These are phyloP conservation scores for Drosophila paramelanica DNA, from an alignment of 2,888 invertebrate genomes.

Conservation along the genomic window DNA sequence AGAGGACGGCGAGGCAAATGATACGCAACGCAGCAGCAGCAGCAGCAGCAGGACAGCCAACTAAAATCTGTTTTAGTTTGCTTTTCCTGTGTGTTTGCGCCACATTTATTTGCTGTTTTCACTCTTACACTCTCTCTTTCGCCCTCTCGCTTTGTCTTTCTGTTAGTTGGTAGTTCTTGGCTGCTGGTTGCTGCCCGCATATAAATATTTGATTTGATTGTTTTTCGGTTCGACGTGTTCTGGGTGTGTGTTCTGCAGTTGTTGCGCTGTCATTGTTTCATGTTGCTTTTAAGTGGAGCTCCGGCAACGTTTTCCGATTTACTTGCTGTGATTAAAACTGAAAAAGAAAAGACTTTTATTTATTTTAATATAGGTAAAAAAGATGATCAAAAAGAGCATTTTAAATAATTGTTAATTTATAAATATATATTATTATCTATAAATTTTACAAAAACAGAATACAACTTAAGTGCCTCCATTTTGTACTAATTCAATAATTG, in stretches of 20 bases:
- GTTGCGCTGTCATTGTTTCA: conserved; percentile 42
- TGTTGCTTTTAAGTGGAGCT: conserved; percentile 20
- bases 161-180: conserved; percentile 33
- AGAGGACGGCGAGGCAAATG: conserved; percentile 2
- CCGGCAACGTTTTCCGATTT: conserved; percentile 1
- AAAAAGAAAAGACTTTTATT: background rate
- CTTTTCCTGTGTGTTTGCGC: conserved; percentile 39
- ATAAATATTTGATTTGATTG: conserved; percentile 79
- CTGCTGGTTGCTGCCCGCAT: conserved; percentile 68
- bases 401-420: too few relatives aligned
- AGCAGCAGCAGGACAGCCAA: conserved; percentile 23
- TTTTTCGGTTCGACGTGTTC: conserved; percentile 37
- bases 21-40: background rate
- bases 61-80: conserved; percentile 57
- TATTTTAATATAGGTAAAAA: background rate
- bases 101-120: conserved; percentile 53
- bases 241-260: conserved; percentile 21
- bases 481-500: too few relatives aligned
- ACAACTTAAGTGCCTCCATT: too few relatives aligned
- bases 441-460: too few relatives aligned
- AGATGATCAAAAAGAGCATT: too few relatives aligned
- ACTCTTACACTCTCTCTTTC: background rate
- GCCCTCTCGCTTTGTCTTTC: background rate
- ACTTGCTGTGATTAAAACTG: background rate
- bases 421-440: too few relatives aligned